Evolutionary conservation across 2,888 invertebrate species (phyloP).

Genomic region (Aphelenchoides bicaudatus): DNA sequence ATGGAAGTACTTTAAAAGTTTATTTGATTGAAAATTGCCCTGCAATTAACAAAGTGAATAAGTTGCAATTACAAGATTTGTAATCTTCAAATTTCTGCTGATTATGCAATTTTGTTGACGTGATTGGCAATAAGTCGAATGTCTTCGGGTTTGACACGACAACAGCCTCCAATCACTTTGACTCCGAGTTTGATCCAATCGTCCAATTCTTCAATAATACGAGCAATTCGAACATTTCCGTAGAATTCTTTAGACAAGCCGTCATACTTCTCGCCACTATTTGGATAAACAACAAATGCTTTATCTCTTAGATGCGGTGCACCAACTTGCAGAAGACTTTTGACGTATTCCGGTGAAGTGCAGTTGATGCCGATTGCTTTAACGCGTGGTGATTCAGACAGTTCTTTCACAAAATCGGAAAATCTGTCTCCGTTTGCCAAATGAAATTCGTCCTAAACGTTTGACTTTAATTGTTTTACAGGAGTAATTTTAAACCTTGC

Average conservation of each 20-base stretch:
- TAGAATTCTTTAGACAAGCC: constrained; percentile 21
- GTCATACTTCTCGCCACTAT: constrained; percentile 80
- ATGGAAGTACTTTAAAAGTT: neutral
- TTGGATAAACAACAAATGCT: constrained; percentile 83
- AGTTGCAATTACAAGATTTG: neutral
- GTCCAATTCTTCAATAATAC: constrained; percentile 70
- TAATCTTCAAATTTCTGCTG: neutral
- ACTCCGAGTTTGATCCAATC: constrained; percentile 80
- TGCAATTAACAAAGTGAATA: too few species aligned
- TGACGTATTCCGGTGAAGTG: constrained; percentile 71
- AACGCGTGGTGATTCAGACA: constrained; percentile 64
- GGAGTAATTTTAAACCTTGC: constrained; percentile 67
- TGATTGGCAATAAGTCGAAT: constrained; percentile 70
- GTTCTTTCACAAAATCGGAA: constrained; percentile 69
- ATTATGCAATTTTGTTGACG: neutral
- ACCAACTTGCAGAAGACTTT: constrained; percentile 65
- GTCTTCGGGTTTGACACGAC: constrained; percentile 78
- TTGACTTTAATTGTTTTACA: neutral
- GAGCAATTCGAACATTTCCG: constrained; percentile 23
- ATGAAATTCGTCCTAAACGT: constrained; percentile 7
- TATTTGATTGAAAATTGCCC: too few species aligned
- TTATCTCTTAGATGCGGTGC: constrained; percentile 2
- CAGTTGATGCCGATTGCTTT: constrained; percentile 87
- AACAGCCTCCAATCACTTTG: constrained; percentile 84
- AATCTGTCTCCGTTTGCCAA: constrained; percentile 74